phyloP scores from a whole-genome alignment of 2,888 invertebrate species.

The Plagodis dolabraria region DNA sequence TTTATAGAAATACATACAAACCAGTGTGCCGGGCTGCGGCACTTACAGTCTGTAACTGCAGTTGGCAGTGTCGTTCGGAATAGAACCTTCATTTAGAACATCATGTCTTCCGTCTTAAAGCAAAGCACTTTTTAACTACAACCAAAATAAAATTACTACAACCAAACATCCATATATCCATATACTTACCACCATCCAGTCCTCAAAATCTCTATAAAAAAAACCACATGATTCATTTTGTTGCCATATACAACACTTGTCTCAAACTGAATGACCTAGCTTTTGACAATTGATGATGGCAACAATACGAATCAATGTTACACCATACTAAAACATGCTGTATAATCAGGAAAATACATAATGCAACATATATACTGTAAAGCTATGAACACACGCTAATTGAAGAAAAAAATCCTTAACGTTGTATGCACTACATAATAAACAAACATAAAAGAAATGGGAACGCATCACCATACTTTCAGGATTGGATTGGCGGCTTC shows the following conservation, averaged over 20 bases:
- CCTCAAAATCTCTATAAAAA: background rate
- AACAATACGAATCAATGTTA: constrained; percentile 14
- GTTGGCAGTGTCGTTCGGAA: no score
- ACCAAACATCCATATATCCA: no score
- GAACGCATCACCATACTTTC: constrained; percentile 28
- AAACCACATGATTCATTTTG: constrained; percentile 21
- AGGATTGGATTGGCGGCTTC: constrained; percentile 44
- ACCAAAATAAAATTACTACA: no score
- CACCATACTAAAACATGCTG: constrained; percentile 31
- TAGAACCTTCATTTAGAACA: no score
- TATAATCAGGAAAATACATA: constrained; percentile 38
- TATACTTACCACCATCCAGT: no score
- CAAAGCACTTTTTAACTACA: no score
- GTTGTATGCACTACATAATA: constrained; percentile 5
- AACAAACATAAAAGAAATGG: constrained; percentile 5
- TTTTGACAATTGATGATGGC: background rate
- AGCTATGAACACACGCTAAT: constrained; percentile 79
- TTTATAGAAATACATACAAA: no score
- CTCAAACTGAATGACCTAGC: constrained; percentile 2
- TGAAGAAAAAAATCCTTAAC: constrained; percentile 24
- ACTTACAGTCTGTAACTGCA: no score
- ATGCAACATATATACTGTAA: constrained; percentile 37
- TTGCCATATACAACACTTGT: constrained; percentile 15
- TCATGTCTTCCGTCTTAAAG: no score
- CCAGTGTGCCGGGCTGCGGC: no score